Percentiles rank a stretch among this genome's conserved stretches.
phyloP scores from a whole-genome alignment of 1,140 invertebrate species.

The Drosophila subobscura region DNA sequence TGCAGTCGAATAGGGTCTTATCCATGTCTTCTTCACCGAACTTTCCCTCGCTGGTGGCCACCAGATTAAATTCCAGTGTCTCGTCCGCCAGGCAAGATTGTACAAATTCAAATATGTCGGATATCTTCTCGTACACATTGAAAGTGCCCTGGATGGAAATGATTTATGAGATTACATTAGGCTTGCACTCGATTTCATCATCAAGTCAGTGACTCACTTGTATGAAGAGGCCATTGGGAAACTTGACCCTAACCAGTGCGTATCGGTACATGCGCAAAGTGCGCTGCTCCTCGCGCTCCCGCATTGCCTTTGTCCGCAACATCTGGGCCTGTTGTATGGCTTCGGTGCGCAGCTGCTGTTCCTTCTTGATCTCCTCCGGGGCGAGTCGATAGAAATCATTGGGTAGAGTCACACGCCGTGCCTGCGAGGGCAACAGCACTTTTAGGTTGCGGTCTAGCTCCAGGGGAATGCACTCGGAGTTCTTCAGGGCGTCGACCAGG shows the following conservation, averaged over 20 bases:
- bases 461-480: slow-evolving; percentile 91
- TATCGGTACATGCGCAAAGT: slow-evolving; percentile 93
- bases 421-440: slow-evolving; percentile 92
- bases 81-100: slow-evolving; percentile 88
- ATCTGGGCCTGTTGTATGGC: slow-evolving; percentile 91
- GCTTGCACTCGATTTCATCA: slow-evolving; percentile 1
- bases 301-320: slow-evolving; percentile 95
- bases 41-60: slow-evolving; percentile 87
- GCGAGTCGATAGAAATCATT: slow-evolving; percentile 92
- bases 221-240: slow-evolving; percentile 93
- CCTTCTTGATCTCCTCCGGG: slow-evolving; percentile 92
- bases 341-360: slow-evolving; percentile 91
- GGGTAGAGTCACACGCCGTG: slow-evolving; percentile 89
- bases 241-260: slow-evolving; percentile 91
- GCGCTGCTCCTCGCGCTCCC: slow-evolving; percentile 92
- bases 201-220: slow-evolving; percentile 85
- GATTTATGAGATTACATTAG: slow-evolving; percentile 7
- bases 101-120: slow-evolving; percentile 89
- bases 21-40: slow-evolving; percentile 86
- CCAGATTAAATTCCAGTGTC: slow-evolving; percentile 87
- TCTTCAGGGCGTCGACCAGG: slow-evolving; percentile 89
- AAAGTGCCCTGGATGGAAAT: slow-evolving; percentile 90
- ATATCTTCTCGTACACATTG: slow-evolving; percentile 90
- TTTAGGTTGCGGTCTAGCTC: slow-evolving; percentile 93
- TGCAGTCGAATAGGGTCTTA: slow-evolving; percentile 88